Evolutionary conservation across 2,113 vertebrate genomes (phyloP), one percentile per base, ranked within the genome.

Genomic region (Pelusios castaneus): DNA sequence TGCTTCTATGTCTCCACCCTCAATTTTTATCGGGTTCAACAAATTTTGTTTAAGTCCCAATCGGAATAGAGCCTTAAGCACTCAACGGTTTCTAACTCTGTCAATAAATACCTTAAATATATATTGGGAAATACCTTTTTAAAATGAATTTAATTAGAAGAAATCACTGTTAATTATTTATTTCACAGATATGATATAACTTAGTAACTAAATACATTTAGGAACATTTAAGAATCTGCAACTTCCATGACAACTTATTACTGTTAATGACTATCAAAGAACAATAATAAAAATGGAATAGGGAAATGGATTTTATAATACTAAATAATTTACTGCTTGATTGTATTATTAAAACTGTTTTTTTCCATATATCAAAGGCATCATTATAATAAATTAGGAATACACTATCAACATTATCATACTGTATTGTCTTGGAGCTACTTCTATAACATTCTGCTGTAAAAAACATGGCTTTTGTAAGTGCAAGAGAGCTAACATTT

Each of bases 291-390:
- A 41, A 56, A 76, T 2, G 41, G 38, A 52, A 54, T 27, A 17
- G 14, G 5, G 2, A 84, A 89, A 67, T 73, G 29, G 83, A 76
- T 1, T 52, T 92, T 8, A 49, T n/a, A 16, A 5, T 67, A 25
- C 21, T 51, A 47, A 90, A 94, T 83, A 93, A 92, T 81, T 78
- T 60, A 25, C 73, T 2, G 78, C 3, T 51, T 92, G 88, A 91
- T 24, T 54, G 58, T 95, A 82, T 78, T 60, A 77, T 5, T 34
- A 22, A 4, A 45, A 34, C 27, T 60, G 29, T 60, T 82, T 92
- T 11, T 58, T 49, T 31, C 51, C 51, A 60, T 19, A 41, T 5
- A 45, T n/a, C 52, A 60, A 0, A 0, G 16, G 17, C 67, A 82
- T 31, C 3, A 45, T 45, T 25, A 22, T 17, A 81, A 73, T 29